Conservation (phyloP, 2,113 vertebrate species). For the Eudyptes chrysolophus region DNA sequence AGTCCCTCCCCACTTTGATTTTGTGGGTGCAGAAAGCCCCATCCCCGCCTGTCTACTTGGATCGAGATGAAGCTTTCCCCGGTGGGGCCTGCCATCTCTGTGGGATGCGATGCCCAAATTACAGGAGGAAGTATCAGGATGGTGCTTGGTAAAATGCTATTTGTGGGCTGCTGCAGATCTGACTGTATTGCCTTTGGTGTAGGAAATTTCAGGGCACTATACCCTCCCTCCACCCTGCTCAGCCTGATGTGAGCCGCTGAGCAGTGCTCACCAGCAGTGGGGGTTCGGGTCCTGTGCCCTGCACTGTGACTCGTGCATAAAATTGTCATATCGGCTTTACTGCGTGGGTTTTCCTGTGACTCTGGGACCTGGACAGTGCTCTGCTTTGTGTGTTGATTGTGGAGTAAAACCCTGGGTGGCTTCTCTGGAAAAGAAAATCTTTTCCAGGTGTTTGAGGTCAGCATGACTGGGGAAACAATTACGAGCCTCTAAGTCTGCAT, state of each 20-base stretch:
- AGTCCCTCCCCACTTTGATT: background rate
- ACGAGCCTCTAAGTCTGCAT: background rate
- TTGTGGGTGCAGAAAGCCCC: background rate
- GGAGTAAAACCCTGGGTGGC: background rate
- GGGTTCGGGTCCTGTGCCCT: background rate
- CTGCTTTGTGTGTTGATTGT: background rate
- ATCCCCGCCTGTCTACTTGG: background rate
- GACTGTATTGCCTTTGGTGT: background rate
- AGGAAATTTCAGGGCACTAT: background rate
- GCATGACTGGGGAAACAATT: background rate
- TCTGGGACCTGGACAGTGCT: background rate
- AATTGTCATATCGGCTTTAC: background rate
- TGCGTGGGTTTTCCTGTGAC: background rate
- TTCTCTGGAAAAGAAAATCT: background rate
- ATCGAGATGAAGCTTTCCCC: background rate
- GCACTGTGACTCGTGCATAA: rapidly evolving
- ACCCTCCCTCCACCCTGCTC: background rate
- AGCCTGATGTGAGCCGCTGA: background rate
- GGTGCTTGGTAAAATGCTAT: background rate
- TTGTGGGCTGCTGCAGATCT: background rate
- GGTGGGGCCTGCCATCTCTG: background rate
- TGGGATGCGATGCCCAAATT: background rate
- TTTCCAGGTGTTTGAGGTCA: conserved; percentile 13
- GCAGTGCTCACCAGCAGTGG: background rate
- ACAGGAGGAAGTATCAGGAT: background rate